Percentiles rank a stretch among this genome's conserved stretches.
Conservation (phyloP, 1,140 invertebrate species). For the Dinoponera quadriceps region DNA sequence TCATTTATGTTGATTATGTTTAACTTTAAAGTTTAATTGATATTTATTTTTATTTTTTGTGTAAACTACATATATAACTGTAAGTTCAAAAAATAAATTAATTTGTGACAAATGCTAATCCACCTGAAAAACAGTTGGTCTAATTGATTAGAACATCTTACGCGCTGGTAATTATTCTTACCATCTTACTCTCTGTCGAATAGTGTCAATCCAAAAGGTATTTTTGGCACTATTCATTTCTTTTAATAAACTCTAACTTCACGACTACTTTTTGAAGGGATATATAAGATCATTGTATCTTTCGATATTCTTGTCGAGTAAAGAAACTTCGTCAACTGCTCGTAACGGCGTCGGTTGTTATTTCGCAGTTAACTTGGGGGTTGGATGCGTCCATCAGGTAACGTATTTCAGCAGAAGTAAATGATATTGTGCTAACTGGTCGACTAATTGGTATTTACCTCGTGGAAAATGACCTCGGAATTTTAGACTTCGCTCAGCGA, state of each 20-base stretch:
- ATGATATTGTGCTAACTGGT: slow-evolving; percentile 76
- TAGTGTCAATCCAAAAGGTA: neutral
- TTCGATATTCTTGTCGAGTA: slow-evolving; percentile 19
- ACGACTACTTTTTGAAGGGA: neutral
- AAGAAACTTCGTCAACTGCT: slow-evolving; percentile 36
- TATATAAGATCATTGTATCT: neutral
- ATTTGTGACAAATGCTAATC: too few relatives aligned
- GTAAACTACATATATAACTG: neutral
- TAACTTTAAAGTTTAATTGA: neutral
- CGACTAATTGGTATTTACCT: slow-evolving; percentile 79
- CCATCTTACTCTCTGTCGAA: too few relatives aligned
- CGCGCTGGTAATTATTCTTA: too few relatives aligned
- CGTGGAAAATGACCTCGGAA: slow-evolving; percentile 74
- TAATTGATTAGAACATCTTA: too few relatives aligned
- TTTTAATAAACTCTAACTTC: neutral
- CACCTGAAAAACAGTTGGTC: too few relatives aligned
- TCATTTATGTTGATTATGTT: neutral
- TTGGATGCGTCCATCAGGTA: slow-evolving; percentile 59
- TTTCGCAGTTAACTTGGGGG: slow-evolving; percentile 60
- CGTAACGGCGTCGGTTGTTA: slow-evolving; percentile 57
- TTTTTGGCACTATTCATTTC: neutral
- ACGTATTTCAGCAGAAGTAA: slow-evolving; percentile 64
- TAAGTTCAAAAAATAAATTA: too few relatives aligned
- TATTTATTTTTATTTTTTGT: too few relatives aligned
- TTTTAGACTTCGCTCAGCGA: slow-evolving; percentile 60